phyloP scores from a whole-genome alignment of 2,888 invertebrate species.

The Acanthosoma haemorrhoidale region DNA sequence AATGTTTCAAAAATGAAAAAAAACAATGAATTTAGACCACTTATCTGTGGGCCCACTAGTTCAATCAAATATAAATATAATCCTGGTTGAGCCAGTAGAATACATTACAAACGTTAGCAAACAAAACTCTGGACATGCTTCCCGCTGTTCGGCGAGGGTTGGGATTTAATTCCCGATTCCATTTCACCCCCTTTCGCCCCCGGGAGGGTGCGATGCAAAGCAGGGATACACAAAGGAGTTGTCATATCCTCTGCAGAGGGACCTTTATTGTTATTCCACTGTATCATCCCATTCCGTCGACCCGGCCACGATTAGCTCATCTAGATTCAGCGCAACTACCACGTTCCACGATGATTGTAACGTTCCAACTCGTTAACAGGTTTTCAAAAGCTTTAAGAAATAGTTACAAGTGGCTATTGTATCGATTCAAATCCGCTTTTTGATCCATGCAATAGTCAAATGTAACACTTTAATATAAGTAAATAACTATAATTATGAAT shows the following conservation, averaged over 20 bases:
- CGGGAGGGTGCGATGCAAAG: not conserved
- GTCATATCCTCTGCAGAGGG: not conserved
- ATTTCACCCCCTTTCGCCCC: not conserved
- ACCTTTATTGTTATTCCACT: not conserved
- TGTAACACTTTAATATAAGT: no score
- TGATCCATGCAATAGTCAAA: no score
- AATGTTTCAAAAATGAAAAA: not conserved
- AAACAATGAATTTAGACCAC: not conserved
- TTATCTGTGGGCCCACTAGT: no score
- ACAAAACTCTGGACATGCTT: not conserved
- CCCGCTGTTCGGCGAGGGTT: not conserved
- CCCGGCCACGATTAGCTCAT: not conserved
- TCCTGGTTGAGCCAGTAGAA: not conserved
- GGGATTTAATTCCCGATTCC: conserved; percentile 14
- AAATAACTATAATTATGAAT: no score
- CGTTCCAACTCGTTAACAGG: no score
- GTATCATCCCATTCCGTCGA: not conserved
- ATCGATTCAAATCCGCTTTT: no score
- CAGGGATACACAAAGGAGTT: conserved; percentile 15
- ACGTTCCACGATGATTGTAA: not conserved
- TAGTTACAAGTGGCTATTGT: no score
- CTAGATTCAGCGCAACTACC: not conserved
- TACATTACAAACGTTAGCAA: not conserved
- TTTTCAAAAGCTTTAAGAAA: no score
- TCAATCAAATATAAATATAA: no score